These are phyloP conservation scores for Eonycteris spelaea DNA, from an alignment of 2,113 vertebrate genomes.

Conservation along the genomic window DNA sequence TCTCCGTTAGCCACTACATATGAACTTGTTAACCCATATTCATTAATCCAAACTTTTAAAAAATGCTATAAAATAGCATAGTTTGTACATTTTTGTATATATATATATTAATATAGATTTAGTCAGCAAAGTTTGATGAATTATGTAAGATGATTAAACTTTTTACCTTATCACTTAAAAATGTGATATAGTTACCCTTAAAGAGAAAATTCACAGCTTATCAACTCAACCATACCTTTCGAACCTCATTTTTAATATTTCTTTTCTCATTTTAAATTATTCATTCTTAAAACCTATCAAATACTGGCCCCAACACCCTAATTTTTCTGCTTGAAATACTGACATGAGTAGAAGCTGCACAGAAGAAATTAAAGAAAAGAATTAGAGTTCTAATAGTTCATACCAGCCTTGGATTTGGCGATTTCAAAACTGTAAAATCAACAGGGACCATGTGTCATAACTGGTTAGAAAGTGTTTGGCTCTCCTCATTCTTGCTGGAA, in stretches of 20 bases:
- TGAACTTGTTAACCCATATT: neutral
- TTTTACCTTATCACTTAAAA: neutral
- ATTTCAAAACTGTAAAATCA: constrained; percentile 20
- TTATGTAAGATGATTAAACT: neutral
- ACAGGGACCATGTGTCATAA: neutral
- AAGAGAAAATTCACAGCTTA: neutral
- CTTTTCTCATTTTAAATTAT: neutral
- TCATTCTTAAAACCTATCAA: neutral
- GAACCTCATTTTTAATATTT: neutral
- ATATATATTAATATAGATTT: neutral
- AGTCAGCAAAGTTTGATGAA: neutral
- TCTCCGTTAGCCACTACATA: no score
- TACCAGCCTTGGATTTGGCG: neutral
- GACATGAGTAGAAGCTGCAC: neutral
- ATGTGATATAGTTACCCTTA: neutral
- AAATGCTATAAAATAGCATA: neutral
- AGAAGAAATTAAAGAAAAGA: neutral
- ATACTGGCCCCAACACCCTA: no score
- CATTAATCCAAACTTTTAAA: neutral
- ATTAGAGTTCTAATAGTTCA: neutral
- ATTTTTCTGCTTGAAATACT: neutral
- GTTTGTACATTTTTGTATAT: neutral
- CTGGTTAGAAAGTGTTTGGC: neutral
- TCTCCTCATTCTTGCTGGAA: neutral
- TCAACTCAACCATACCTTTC: neutral